phyloP scores from a whole-genome alignment of 2,888 invertebrate genomes.

The Chydorus sphaericus region DNA sequence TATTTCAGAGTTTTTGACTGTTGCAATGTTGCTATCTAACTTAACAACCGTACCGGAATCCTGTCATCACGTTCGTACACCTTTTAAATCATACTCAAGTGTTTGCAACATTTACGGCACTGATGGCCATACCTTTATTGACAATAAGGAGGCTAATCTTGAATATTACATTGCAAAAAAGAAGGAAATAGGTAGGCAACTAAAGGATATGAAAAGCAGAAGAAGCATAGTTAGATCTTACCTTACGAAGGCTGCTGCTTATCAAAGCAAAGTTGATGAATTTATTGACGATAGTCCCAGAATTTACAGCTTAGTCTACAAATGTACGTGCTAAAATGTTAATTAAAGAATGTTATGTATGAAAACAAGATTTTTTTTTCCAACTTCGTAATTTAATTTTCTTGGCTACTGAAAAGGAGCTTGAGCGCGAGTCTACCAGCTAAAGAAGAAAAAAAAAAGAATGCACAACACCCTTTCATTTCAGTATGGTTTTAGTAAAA shows the following conservation, averaged over 20 bases:
- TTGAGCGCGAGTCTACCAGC: too few relatives aligned
- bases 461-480: too few relatives aligned
- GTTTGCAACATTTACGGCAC: slow-evolving; percentile 32
- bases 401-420: slow-evolving; percentile 7
- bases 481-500: too few relatives aligned
- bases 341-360: too few relatives aligned
- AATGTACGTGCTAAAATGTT: too few relatives aligned
- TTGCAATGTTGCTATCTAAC: slow-evolving; percentile 91
- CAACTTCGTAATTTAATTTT: background rate
- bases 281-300: slow-evolving; percentile 71
- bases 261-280: slow-evolving; percentile 54
- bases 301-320: too few relatives aligned
- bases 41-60: slow-evolving; percentile 86
- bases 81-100: background rate
- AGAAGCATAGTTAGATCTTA: slow-evolving; percentile 57
- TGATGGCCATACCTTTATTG: slow-evolving; percentile 84
- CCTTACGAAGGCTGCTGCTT: slow-evolving; percentile 53
- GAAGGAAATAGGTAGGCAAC: slow-evolving; percentile 68
- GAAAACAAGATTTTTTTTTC: background rate
- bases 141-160: slow-evolving; percentile 93
- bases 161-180: slow-evolving; percentile 91
- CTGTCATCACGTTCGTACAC: slow-evolving; percentile 61
- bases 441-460: too few relatives aligned
- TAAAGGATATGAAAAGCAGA: slow-evolving; percentile 87
- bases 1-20: slow-evolving; percentile 93